Evolutionary conservation across 1,140 invertebrate genomes (phyloP).

Genomic region (Phthorimaea operculella): DNA sequence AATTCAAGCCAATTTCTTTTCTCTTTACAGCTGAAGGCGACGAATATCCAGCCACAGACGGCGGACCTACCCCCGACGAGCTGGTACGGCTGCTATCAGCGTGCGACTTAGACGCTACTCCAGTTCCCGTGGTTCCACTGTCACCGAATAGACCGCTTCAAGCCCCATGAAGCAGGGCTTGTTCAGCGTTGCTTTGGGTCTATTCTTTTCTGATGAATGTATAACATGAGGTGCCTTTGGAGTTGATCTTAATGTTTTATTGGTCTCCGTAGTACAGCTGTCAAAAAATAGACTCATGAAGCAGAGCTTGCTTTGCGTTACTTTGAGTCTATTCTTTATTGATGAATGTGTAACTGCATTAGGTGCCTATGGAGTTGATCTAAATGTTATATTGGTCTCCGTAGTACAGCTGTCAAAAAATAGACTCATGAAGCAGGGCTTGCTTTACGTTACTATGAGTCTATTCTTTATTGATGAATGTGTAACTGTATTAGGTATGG

Average conservation of each 20-base stretch:
- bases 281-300: too few relatives aligned
- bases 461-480: too few relatives aligned
- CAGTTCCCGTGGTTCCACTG: slow-evolving; percentile 28
- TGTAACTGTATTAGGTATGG: too few relatives aligned
- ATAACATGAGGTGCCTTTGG: neutral
- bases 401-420: too few relatives aligned
- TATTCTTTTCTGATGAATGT: slow-evolving; percentile 15
- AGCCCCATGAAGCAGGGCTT: slow-evolving; percentile 34
- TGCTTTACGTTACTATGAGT: too few relatives aligned
- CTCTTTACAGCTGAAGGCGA: slow-evolving; percentile 35
- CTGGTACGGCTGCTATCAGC: slow-evolving; percentile 90
- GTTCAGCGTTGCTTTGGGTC: slow-evolving; percentile 15
- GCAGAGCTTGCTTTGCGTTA: too few relatives aligned
- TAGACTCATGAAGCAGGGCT: too few relatives aligned
- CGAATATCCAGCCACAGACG: slow-evolving; percentile 68
- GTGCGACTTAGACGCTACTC: slow-evolving; percentile 79
- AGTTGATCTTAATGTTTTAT: neutral
- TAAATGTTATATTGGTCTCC: too few relatives aligned
- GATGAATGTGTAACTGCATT: too few relatives aligned
- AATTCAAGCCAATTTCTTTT: too few relatives aligned
- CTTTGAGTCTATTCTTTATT: too few relatives aligned
- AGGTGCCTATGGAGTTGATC: too few relatives aligned
- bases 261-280: neutral
- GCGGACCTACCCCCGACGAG: slow-evolving; percentile 91
- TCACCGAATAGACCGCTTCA: slow-evolving; percentile 38